Conservation (phyloP, 2,797 vertebrate genomes). For the Mormyrops attenuatus region DNA sequence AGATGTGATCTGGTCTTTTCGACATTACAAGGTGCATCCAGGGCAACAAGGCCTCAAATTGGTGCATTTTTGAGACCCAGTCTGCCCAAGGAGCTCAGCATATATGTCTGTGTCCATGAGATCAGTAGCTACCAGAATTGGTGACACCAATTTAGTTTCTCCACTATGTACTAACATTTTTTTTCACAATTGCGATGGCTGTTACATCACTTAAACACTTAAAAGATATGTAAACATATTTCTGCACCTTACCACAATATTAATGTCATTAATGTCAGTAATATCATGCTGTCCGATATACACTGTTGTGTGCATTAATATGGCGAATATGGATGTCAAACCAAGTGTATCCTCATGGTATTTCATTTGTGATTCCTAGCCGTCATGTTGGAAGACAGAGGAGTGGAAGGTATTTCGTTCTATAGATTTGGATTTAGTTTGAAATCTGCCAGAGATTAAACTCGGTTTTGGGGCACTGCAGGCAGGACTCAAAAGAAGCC, state of each 20-base stretch:
- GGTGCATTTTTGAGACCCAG: conserved; percentile 40
- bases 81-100: conserved; percentile 26
- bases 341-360: not conserved
- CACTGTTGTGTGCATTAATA: not conserved
- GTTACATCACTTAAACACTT: not conserved
- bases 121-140: not conserved
- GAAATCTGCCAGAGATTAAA: not conserved
- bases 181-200: not conserved
- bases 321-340: not conserved
- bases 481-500: not conserved
- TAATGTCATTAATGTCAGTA: not conserved
- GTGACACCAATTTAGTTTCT: not conserved
- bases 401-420: not conserved
- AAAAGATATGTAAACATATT: not conserved
- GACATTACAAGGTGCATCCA: not conserved
- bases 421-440: not conserved
- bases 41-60: not conserved
- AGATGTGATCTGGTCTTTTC: not conserved
- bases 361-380: not conserved
- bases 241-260: not conserved
- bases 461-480: not conserved
- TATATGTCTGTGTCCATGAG: conserved; percentile 20
- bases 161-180: not conserved
- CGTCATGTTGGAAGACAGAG: not conserved
- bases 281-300: not conserved